Evolutionary conservation across 2,113 vertebrate species (phyloP), one percentile per base, ranked within the genome.

Genomic region (Nanger granti): DNA sequence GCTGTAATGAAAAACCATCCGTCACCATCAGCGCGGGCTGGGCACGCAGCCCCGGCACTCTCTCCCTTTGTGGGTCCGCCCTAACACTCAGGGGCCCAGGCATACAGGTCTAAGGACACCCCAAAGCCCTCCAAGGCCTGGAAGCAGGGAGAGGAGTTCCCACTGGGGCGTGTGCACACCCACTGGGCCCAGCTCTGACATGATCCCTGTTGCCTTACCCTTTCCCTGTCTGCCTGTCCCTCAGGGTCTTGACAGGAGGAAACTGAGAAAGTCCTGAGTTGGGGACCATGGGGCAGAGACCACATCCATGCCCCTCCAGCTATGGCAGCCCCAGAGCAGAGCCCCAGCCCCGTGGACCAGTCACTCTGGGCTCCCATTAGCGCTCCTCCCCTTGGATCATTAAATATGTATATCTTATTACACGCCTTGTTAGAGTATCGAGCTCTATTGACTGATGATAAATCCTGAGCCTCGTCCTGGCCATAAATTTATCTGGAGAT

Each of bases 381-480:
- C 26, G 22, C 97, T 86, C 97, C 98, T 96, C 97, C 96, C 99
- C 99, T 99, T 98, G 99, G 99, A 99, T 99, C 99, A 99, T 99
- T 99, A 99, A 99, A 99, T 99, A 99, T 99, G 99, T 99, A 99
- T 99, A 99, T 99, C 99, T 99, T 99, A 99, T 99, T 99, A 99
- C 99, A 99, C 98, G 99, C 98, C 99, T 99, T 99, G 98, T 99
- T 99, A 99, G 98, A 98, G 98, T 99, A 99, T 99, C 98, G 98
- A 99, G 98, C 98, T 99, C 99, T 99, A 99, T 99, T 99, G 99
- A 99, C 99, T 99, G 99, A 99, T 99, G 99, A 99, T 99, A 99
- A 99, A 99, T 99, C 99, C 99, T 98, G 98, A 98, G 98, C 98
- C 98, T 99, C 98, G 98, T 99, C 98, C 98, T 98, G 98, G 99